Conservation (phyloP, 2,797 vertebrate species). For the Gymnoscopelus microlampas region DNA sequence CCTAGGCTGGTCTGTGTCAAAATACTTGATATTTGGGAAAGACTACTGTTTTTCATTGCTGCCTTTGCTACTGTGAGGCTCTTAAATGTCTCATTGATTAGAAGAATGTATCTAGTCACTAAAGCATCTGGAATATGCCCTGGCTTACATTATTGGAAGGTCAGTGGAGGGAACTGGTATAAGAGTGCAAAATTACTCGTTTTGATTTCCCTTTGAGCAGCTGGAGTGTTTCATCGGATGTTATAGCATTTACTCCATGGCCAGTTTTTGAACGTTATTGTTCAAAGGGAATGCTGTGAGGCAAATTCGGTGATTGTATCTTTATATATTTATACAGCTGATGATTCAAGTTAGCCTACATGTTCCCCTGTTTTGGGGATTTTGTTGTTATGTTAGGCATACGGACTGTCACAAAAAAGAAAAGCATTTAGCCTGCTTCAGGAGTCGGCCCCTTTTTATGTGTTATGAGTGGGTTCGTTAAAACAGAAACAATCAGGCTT, state of each 20-base stretch:
- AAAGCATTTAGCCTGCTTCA: conserved; percentile 33
- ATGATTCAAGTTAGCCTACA: conserved; percentile 39
- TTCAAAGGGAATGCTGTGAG: conserved; percentile 20
- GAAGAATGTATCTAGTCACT: conserved; percentile 50
- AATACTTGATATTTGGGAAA: conserved; percentile 36
- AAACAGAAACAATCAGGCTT: conserved; percentile 36
- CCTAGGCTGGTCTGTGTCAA: conserved; percentile 29
- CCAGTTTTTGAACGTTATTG: conserved; percentile 35
- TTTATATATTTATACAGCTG: conserved; percentile 46
- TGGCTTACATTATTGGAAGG: neutral
- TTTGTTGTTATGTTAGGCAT: conserved; percentile 18
- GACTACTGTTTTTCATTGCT: conserved; percentile 42
- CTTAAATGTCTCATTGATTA: conserved; percentile 47
- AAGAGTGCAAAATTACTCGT: conserved; percentile 33
- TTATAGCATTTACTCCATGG: conserved; percentile 45
- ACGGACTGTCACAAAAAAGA: conserved; percentile 21
- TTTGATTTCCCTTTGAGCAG: conserved; percentile 14
- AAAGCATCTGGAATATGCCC: conserved; percentile 4
- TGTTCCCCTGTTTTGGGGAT: conserved; percentile 34
- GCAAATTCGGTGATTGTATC: conserved; percentile 59
- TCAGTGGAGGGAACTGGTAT: conserved; percentile 8
- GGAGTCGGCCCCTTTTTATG: conserved; percentile 31
- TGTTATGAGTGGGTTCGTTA: conserved; percentile 19
- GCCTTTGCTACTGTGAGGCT: conserved; percentile 66
- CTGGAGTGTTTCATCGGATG: conserved; percentile 15